Conservation (phyloP, 2,888 invertebrate genomes). For the Pycnomerus fuliginosus region DNA sequence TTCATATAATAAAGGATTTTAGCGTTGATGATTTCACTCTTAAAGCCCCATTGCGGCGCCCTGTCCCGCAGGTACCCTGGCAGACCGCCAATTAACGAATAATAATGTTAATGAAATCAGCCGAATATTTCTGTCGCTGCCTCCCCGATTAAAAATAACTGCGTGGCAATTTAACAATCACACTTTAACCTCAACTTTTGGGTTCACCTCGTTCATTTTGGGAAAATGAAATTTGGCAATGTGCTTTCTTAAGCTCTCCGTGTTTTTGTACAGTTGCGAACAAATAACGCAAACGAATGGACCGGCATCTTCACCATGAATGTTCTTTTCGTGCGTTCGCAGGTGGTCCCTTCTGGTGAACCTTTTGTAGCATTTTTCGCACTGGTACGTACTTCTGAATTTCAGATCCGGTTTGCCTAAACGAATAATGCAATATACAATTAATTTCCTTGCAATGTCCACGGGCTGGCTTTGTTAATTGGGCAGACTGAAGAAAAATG, state of each 20-base stretch:
- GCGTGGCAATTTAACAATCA: too few species aligned
- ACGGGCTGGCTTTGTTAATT: too few species aligned
- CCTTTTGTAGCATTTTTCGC: slow-evolving; percentile 49
- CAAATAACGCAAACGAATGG: slow-evolving; percentile 53
- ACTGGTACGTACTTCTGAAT: slow-evolving; percentile 43
- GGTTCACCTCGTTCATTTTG: slow-evolving; percentile 34
- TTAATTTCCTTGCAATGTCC: slow-evolving; percentile 27
- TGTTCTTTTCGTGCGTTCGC: slow-evolving; percentile 54
- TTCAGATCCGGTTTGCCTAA: slow-evolving; percentile 45
- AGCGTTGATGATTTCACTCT: too few species aligned
- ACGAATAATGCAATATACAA: slow-evolving; percentile 37
- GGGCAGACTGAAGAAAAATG: too few species aligned
- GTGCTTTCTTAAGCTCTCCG: slow-evolving; percentile 53
- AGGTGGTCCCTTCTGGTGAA: slow-evolving; percentile 53
- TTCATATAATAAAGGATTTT: too few species aligned
- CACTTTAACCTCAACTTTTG: slow-evolving; percentile 38
- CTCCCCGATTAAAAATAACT: too few species aligned
- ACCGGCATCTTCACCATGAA: slow-evolving; percentile 54
- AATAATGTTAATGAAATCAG: too few species aligned
- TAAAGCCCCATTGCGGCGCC: too few species aligned
- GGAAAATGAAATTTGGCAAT: slow-evolving; percentile 52
- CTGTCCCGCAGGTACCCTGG: too few species aligned
- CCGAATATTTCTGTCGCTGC: too few species aligned
- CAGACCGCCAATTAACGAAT: too few species aligned
- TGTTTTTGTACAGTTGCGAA: slow-evolving; percentile 53